Evolutionary conservation across 2,797 vertebrate genomes (phyloP).

Genomic region (Remorina albescens): DNA sequence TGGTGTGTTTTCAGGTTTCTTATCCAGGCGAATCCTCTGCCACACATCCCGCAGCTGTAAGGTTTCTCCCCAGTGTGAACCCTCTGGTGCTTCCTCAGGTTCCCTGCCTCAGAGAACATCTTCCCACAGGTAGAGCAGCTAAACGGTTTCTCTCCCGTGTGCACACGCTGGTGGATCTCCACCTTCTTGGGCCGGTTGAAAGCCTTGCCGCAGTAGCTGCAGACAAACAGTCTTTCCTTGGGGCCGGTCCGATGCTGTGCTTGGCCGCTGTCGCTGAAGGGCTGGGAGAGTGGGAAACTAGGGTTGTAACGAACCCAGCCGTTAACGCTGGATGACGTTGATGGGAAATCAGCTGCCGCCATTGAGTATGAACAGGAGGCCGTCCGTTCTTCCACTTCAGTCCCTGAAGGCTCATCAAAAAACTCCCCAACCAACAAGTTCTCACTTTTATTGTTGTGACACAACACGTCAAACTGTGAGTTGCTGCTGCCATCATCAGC

Average conservation of each 20-base stretch:
- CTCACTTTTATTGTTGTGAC: conserved; percentile 55
- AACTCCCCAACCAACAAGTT: conserved; percentile 65
- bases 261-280: conserved; percentile 47
- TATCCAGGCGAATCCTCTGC: conserved; percentile 86
- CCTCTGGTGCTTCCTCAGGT: conserved; percentile 87
- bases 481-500: conserved; percentile 29
- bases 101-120: conserved; percentile 86
- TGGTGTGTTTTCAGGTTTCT: conserved; percentile 88
- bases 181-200: conserved; percentile 91
- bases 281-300: conserved; percentile 6
- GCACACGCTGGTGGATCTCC: conserved; percentile 88
- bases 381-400: conserved; percentile 35
- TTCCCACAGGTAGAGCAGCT: conserved; percentile 87
- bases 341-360: conserved; percentile 57
- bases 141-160: conserved; percentile 88
- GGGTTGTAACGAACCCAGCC: conserved; percentile 52
- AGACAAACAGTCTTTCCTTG: conserved; percentile 87
- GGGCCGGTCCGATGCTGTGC: conserved; percentile 74
- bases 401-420: conserved; percentile 47
- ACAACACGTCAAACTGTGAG: conserved; percentile 66
- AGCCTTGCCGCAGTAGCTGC: conserved; percentile 89
- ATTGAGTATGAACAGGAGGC: conserved; percentile 70
- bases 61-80: conserved; percentile 88
- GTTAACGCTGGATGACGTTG: conserved; percentile 60
- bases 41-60: conserved; percentile 84